phyloP scores from a whole-genome alignment of 92 coral and sea anemone genomes.

The Zoanthus gigantus region DNA sequence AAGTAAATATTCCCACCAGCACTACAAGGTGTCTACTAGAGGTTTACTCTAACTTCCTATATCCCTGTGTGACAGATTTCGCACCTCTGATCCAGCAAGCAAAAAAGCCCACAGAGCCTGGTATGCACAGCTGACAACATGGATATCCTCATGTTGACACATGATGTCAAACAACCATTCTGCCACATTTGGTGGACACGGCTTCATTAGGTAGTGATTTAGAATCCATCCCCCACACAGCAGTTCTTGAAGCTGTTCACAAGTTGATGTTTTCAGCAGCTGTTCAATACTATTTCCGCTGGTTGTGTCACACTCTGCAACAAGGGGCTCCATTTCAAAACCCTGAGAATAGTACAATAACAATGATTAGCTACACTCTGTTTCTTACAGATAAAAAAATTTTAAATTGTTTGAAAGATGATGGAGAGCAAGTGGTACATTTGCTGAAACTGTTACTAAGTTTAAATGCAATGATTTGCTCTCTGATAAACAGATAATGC shows the following conservation, averaged over 20 bases:
- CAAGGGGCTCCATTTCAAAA: constrained; percentile 4
- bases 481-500: too few species aligned
- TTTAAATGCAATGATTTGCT: too few species aligned
- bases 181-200: constrained; percentile 82
- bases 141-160: constrained; percentile 76
- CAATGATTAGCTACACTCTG: too few species aligned
- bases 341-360: constrained; percentile 16
- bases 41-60: not conserved
- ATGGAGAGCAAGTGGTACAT: too few species aligned
- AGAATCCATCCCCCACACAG: constrained; percentile 93
- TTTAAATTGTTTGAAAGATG: not conserved
- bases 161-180: constrained; percentile 93
- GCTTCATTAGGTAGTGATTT: constrained; percentile 81
- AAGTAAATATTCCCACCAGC: too few species aligned
- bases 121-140: constrained; percentile 73
- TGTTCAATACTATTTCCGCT: constrained; percentile 53
- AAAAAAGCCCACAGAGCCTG: constrained; percentile 85
- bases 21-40: not conserved
- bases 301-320: not conserved
- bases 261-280: constrained; percentile 58
- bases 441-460: too few species aligned
- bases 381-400: too few species aligned
- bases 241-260: constrained; percentile 72
- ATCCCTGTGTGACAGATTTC: not conserved
- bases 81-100: constrained; percentile 78